These are phyloP conservation scores for Eueides isabella DNA, from an alignment of 1,140 invertebrate species.

Conservation along the genomic window DNA sequence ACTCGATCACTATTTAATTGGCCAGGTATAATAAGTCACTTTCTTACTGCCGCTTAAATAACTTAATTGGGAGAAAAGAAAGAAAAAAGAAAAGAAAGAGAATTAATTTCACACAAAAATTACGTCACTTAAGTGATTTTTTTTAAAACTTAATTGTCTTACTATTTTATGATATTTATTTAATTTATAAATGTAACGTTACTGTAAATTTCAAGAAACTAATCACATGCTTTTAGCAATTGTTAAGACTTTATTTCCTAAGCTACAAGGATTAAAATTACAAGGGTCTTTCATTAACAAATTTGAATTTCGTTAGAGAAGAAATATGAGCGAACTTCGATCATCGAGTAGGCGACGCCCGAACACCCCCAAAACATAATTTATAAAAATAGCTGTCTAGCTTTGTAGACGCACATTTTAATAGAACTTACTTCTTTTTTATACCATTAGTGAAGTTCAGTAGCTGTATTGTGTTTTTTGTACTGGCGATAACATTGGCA, in stretches of 20 bases:
- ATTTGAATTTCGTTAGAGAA: constrained; percentile 70
- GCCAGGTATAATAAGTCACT: not conserved
- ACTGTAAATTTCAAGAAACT: constrained; percentile 18
- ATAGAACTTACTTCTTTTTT: constrained; percentile 19
- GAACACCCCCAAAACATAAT: constrained; percentile 55
- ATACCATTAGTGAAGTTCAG: not conserved
- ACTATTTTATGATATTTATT: not conserved
- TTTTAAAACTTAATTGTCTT: too few relatives aligned
- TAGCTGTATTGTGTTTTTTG: not conserved
- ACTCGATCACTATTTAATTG: not conserved
- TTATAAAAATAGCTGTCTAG: constrained; percentile 50
- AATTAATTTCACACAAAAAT: too few relatives aligned
- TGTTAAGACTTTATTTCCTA: constrained; percentile 68
- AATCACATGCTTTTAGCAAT: constrained; percentile 41
- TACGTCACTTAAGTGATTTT: too few relatives aligned
- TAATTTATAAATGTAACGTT: not conserved
- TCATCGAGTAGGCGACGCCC: constrained; percentile 64
- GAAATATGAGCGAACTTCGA: constrained; percentile 75
- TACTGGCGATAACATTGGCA: not conserved
- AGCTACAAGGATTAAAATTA: constrained; percentile 71
- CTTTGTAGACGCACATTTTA: constrained; percentile 41
- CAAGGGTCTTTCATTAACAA: constrained; percentile 72
- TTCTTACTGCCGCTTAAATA: too few relatives aligned
- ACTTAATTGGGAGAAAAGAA: too few relatives aligned
- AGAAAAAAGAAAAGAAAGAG: too few relatives aligned